These are phyloP conservation scores for Platyscapa corneri DNA, from an alignment of 1,140 invertebrate species.

Conservation along the genomic window DNA sequence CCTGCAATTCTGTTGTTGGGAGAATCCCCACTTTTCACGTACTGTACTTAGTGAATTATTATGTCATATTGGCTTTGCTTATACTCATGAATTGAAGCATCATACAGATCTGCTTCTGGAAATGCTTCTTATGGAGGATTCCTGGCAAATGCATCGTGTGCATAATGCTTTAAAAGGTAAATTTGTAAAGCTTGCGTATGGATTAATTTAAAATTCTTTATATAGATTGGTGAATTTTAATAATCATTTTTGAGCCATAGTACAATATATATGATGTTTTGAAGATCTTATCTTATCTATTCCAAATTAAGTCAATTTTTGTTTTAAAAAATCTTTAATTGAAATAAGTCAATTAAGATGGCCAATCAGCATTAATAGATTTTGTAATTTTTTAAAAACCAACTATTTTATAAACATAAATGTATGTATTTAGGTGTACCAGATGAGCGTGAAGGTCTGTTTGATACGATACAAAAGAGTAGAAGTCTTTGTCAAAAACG, in stretches of 20 bases:
- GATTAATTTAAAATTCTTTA: too few species aligned
- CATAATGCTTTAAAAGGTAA: slow-evolving; percentile 91
- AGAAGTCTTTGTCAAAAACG: slow-evolving; percentile 97
- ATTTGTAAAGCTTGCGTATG: not conserved
- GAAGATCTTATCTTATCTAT: too few species aligned
- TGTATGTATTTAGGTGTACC: slow-evolving; percentile 79
- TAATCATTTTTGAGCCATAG: too few species aligned
- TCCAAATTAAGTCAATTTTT: too few species aligned
- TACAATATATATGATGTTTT: too few species aligned
- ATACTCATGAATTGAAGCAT: slow-evolving; percentile 94
- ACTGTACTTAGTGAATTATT: slow-evolving; percentile 91
- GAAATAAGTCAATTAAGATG: too few species aligned
- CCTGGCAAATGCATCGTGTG: slow-evolving; percentile 95
- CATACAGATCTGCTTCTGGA: slow-evolving; percentile 92
- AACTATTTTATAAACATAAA: too few species aligned
- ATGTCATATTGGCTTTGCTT: slow-evolving; percentile 96
- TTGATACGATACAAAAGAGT: slow-evolving; percentile 93
- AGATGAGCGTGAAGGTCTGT: slow-evolving; percentile 93
- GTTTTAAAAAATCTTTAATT: too few species aligned
- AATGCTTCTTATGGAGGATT: slow-evolving; percentile 93
- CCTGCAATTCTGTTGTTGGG: slow-evolving; percentile 95
- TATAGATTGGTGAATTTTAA: too few species aligned
- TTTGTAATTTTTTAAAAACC: too few species aligned
- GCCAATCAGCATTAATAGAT: too few species aligned
- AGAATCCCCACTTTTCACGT: slow-evolving; percentile 94